Base-by-base conservation (phyloP, 2,797 vertebrate genomes). In the Pseudochaenichthys georgianus region DNA sequence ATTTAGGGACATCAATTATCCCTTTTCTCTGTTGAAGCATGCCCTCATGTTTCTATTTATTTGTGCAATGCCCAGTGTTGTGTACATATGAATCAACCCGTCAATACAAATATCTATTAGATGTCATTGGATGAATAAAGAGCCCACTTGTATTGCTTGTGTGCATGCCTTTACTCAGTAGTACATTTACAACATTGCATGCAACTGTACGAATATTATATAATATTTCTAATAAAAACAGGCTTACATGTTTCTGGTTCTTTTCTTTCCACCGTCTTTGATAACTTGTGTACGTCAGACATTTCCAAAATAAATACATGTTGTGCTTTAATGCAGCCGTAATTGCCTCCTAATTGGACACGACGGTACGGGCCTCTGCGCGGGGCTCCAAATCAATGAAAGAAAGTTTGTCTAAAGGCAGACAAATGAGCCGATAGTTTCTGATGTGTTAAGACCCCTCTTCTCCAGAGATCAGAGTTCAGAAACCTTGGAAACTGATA, bases 171-270 rank as follows among this genome's bases (percentile, higher is more conserved):
- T 46, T 3, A 5, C 34, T 38, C 34, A 7, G 34, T 10, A 15
- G 48, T 15, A 6, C 42, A 13, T 19, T 17, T 28, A 2, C 21
- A 38, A 13, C 13, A 38, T 9, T 8, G 63, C 23, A 13, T 31
- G 59, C 52, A 57, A 17, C 21, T 61, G 21, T 21, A 11, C 47
- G 16, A 13, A 55, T 8, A 16, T 59, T 23, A 13, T 6, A 1
- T 9, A 9, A 38, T 9, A 46, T 61, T 50, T 6, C 70, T 6
- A 75, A 84, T 80, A 66, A 86, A 82, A 21, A 45, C 42, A 1
- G 41, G 16, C 11, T 72, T 50, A 9, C 15, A 34, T 62, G 47
- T 5, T 28, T 50, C 38, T 13, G 38, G 38, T 78, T 77, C 50
- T 69, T 59, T 42, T 65, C 12, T 10, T 10, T 59, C 75, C 9